Evolutionary conservation across 2,888 invertebrate genomes (phyloP).

Genomic region (Serrognathus titanus): DNA sequence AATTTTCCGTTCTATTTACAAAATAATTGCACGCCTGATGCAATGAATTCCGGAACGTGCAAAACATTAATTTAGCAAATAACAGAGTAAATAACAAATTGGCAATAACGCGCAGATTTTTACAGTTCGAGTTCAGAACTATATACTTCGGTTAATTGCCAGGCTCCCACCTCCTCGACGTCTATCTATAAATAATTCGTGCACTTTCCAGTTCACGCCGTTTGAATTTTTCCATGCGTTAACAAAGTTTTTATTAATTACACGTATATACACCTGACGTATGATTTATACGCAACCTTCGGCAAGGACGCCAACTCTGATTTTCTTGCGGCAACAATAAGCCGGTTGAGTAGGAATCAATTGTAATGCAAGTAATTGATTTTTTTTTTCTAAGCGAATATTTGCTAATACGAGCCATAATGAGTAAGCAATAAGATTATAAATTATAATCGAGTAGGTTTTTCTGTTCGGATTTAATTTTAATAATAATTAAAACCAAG

Average conservation of each 20-base stretch:
- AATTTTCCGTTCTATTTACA: too few species aligned
- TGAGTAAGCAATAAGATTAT: background rate
- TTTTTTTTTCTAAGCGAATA: conserved; percentile 1
- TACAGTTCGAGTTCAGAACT: too few species aligned
- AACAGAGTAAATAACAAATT: too few species aligned
- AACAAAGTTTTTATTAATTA: background rate
- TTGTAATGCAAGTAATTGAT: conserved; percentile 13
- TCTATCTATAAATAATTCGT: background rate
- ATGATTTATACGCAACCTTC: conserved; percentile 22
- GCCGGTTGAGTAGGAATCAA: conserved; percentile 1
- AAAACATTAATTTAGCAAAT: too few species aligned
- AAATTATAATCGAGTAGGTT: background rate
- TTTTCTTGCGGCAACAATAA: conserved; percentile 6
- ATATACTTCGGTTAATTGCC: too few species aligned
- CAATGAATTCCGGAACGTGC: too few species aligned
- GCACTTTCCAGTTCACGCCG: conserved; percentile 1
- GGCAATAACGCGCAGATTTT: too few species aligned
- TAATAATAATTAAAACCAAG: background rate
- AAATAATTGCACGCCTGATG: too few species aligned
- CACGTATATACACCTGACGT: conserved; percentile 17
- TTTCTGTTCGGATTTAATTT: background rate
- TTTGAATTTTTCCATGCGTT: background rate
- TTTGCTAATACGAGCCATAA: background rate
- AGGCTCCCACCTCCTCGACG: too few species aligned
- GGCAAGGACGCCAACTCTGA: conserved; percentile 20